A percentile compares a stretch with the other conserved stretches of the same genome.
Evolutionary conservation across 1,140 invertebrate genomes (phyloP).

Genomic region (Rhagoletis zephyria): DNA sequence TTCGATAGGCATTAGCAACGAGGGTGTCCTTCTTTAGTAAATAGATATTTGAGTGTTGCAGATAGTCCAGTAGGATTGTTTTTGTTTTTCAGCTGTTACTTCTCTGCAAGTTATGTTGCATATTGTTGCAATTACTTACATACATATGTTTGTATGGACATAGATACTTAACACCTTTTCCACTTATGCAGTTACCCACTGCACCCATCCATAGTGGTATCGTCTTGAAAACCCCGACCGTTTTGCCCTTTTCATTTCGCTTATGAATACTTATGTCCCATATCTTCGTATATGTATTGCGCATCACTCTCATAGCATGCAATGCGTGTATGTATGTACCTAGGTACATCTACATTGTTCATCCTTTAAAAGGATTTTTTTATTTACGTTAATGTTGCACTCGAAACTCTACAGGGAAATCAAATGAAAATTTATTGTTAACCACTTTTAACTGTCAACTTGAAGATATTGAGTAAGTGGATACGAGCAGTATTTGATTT

Average conservation of each 20-base stretch:
- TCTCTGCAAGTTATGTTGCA: neutral
- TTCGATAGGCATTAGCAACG: neutral
- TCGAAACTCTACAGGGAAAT: constrained; percentile 23
- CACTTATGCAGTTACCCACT: neutral
- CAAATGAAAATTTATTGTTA: constrained; percentile 47
- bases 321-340: neutral
- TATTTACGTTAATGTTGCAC: neutral
- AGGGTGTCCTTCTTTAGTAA: neutral
- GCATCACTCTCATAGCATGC: too few species aligned
- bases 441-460: constrained; percentile 43
- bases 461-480: constrained; percentile 4
- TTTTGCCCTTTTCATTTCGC: neutral
- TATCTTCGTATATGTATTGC: too few species aligned
- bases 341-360: neutral
- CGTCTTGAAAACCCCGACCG: too few species aligned
- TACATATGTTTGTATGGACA: too few species aligned
- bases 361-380: constrained; percentile 5
- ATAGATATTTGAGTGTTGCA: neutral
- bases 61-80: neutral
- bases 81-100: neutral
- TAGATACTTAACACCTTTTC: neutral
- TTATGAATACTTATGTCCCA: neutral
- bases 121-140: neutral
- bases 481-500: neutral
- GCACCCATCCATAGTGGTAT: too few species aligned